Base-by-base conservation (phyloP, 2,797 vertebrate genomes). In the Manis crassicaudata region DNA sequence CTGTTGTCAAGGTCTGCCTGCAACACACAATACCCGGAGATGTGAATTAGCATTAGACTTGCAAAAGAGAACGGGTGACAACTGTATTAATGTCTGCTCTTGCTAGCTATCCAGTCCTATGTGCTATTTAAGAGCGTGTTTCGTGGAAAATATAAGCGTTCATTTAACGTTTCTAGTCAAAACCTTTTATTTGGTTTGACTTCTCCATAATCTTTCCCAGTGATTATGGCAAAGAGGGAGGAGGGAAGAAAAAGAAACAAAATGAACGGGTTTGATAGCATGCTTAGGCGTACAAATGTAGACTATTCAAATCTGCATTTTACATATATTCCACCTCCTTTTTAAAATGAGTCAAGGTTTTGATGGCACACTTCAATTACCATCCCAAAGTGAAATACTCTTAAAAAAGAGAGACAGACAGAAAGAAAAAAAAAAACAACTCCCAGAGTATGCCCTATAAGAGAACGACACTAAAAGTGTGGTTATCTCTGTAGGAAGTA, bases 401-500 rank as follows among this genome's bases (percentile, higher is more conserved):
- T 95, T 94, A 1, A 40, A 80, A 80, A 91, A 89, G 68, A 12
- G 50, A 67, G 79, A 32, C 68, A 89, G 62, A 2, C 43, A 35
- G 21, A 46, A 54, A 2, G 40, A 32, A 25, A 27, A 23, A 14
- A 37, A 18, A 85, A 85, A n/a, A 67, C 77, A 88, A 10, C 95
- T 98, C 94, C 72, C 93, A 95, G 96, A 97, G 68, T 95, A 97
- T 1, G 6, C 97, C 98, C 98, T 97, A 60, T 96, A 97, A 98
- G 97, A 94, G 95, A 98, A 98, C 96, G 93, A 97, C 98, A 97
- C 98, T 98, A 97, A 98, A 98, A 98, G 96, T 98, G 98, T 98
- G 97, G 98, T 98, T 98, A 98, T 98, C 98, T 98, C 98, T 96
- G 98, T 99, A 98, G 98, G 98, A 98, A 98, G 97, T 97, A 98